Conservation (phyloP, 2,888 invertebrate species). For the Leptinotarsa tumamoca region DNA sequence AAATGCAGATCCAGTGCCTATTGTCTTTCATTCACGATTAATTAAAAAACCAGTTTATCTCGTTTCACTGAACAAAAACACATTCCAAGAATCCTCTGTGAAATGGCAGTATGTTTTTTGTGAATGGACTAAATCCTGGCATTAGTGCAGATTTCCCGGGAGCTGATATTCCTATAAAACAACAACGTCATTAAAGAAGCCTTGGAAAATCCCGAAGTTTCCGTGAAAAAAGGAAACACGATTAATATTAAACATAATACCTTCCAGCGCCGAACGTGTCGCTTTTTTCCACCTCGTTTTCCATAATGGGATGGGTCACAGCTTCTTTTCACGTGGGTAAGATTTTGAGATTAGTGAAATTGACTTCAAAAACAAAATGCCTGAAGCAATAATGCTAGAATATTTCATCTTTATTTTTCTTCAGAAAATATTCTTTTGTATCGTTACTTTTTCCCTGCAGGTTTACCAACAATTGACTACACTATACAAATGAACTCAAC, state of each 20-base stretch:
- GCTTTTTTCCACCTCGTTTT: not conserved
- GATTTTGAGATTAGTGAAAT: not conserved
- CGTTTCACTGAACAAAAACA: not conserved
- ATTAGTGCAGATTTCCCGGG: not conserved
- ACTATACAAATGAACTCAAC: no score
- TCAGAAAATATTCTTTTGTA: no score
- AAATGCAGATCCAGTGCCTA: not conserved
- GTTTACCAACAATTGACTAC: no score
- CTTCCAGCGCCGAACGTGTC: not conserved
- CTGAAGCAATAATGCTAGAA: not conserved
- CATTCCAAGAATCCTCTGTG: constrained; percentile 21
- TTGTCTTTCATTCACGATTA: not conserved
- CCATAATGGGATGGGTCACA: not conserved
- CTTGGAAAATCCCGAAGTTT: constrained; percentile 21
- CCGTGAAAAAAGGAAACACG: constrained; percentile 14
- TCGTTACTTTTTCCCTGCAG: no score
- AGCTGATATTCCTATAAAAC: constrained; percentile 20
- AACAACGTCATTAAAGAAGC: constrained; percentile 21
- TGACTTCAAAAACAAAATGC: not conserved
- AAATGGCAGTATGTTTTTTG: constrained; percentile 11
- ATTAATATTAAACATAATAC: constrained; percentile 20
- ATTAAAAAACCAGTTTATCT: not conserved
- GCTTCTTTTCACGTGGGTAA: not conserved
- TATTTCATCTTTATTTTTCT: no score
- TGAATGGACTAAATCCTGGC: constrained; percentile 11